Evolutionary conservation across 2,888 invertebrate genomes (phyloP).

Genomic region (Dolichomitus sp.): DNA sequence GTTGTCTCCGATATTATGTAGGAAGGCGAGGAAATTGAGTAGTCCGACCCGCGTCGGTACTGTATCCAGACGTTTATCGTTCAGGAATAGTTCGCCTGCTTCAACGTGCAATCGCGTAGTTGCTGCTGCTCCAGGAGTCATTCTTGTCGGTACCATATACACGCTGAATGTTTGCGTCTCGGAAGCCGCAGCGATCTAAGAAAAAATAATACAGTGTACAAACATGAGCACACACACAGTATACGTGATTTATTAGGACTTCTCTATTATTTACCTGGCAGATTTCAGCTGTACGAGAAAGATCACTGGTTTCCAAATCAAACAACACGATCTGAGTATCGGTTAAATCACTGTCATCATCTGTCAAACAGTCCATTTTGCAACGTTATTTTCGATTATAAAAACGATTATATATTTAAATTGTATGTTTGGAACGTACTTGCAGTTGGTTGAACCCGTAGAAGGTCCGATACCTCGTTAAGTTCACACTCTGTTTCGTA

Average conservation of each 20-base stretch:
- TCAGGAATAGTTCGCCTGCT: slow-evolving; percentile 40
- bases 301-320: slow-evolving; percentile 53
- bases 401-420: slow-evolving; percentile 6
- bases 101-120: slow-evolving; percentile 39
- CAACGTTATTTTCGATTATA: slow-evolving; percentile 12
- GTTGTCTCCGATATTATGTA: slow-evolving; percentile 23
- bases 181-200: slow-evolving; percentile 48
- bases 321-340: slow-evolving; percentile 47
- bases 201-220: slow-evolving; percentile 17
- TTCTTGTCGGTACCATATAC: slow-evolving; percentile 59
- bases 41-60: slow-evolving; percentile 44
- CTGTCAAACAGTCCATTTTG: slow-evolving; percentile 20
- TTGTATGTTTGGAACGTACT: slow-evolving; percentile 30
- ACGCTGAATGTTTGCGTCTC: slow-evolving; percentile 22
- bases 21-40: slow-evolving; percentile 26
- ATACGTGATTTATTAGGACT: slow-evolving; percentile 18
- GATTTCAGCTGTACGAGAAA: slow-evolving; percentile 39
- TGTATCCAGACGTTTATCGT: slow-evolving; percentile 43
- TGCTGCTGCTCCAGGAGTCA: slow-evolving; percentile 37
- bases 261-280: slow-evolving; percentile 37
- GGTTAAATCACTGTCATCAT: slow-evolving; percentile 23
- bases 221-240: background rate
- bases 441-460: slow-evolving; percentile 23
- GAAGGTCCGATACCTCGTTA: slow-evolving; percentile 19
- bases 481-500: slow-evolving; percentile 52